Evolutionary conservation across 1,140 invertebrate genomes (phyloP).

Genomic region (Ephestia elutella): DNA sequence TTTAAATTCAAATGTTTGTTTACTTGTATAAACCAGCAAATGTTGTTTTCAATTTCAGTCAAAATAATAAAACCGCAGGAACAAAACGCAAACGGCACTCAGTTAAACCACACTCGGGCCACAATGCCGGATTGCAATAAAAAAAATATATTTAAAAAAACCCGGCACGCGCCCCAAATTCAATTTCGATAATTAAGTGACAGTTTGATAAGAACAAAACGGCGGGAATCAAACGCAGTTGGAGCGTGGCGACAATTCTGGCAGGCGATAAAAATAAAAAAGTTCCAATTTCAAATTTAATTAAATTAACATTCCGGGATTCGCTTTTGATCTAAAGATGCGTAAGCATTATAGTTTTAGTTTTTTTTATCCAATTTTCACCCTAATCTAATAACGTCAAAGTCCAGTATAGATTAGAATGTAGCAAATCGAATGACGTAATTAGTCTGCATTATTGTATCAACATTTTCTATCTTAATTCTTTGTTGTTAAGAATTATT

Average conservation of each 20-base stretch:
- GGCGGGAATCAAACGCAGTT: conserved; percentile 32
- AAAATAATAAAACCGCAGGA: no score
- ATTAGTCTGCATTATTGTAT: conserved; percentile 17
- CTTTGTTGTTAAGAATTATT: neutral
- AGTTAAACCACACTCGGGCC: neutral
- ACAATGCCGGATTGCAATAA: conserved; percentile 8
- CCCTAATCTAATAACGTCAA: neutral
- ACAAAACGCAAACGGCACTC: no score
- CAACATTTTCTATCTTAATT: conserved; percentile 6
- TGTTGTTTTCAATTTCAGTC: no score
- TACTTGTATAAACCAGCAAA: no score
- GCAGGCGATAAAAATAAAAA: conserved; percentile 33
- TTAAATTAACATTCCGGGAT: conserved; percentile 68
- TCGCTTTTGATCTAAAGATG: conserved; percentile 36
- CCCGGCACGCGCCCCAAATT: conserved; percentile 38
- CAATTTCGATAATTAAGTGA: conserved; percentile 65
- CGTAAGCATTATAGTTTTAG: conserved; percentile 25
- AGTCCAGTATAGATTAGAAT: neutral
- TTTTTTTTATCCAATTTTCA: neutral
- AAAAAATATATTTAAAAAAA: conserved; percentile 25
- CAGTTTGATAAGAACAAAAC: conserved; percentile 48
- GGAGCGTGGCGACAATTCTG: conserved; percentile 58
- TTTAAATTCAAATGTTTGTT: no score
- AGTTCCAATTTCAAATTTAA: conserved; percentile 61
- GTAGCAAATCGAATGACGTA: conserved; percentile 24